Conservation (phyloP, 2,888 invertebrate species). For the Phengaris alcon region DNA sequence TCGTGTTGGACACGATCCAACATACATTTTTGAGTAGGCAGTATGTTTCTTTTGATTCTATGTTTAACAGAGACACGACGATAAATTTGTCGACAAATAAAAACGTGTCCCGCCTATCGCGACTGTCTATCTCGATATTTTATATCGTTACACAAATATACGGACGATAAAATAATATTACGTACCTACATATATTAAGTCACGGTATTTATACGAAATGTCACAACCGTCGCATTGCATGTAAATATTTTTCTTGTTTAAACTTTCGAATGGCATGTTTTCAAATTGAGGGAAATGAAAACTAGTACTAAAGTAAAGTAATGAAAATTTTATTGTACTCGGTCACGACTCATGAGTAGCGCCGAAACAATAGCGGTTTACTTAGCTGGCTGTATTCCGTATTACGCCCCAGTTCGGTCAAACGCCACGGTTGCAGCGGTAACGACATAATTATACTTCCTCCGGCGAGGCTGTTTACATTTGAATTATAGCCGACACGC, state of each 20-base stretch:
- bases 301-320: conserved; percentile 55
- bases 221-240: background rate
- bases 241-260: background rate
- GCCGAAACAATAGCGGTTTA: conserved; percentile 53
- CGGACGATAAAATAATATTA: background rate
- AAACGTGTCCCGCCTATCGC: conserved; percentile 6
- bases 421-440: conserved; percentile 46
- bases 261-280: conserved; percentile 22
- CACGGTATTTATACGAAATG: background rate
- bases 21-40: conserved; percentile 27
- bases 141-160: conserved; percentile 9
- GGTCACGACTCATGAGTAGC: conserved; percentile 47
- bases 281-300: conserved; percentile 25
- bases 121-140: conserved; percentile 12
- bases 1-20: conserved; percentile 39
- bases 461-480: conserved; percentile 52
- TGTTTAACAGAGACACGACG: conserved; percentile 9
- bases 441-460: conserved; percentile 55
- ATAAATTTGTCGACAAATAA: conserved; percentile 26
- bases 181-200: background rate
- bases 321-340: conserved; percentile 58
- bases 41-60: conserved; percentile 31
- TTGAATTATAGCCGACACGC: conserved; percentile 40
- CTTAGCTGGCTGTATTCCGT: conserved; percentile 40
- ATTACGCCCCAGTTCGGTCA: conserved; percentile 53